These are phyloP conservation scores for Ornithoptera priamus DNA, from an alignment of 2,888 invertebrate species.

Conservation along the genomic window DNA sequence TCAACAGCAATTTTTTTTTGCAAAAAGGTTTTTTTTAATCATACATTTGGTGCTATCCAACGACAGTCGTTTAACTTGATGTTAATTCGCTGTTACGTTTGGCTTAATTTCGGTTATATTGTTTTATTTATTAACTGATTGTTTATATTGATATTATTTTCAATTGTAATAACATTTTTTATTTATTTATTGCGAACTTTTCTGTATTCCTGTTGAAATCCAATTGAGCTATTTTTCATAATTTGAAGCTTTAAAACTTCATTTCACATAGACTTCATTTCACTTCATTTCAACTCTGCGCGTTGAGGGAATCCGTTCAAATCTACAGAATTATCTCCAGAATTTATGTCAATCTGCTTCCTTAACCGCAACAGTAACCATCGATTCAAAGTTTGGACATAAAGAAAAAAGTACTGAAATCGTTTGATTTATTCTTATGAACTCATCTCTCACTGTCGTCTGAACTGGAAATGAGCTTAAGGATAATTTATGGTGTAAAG, in stretches of 20 bases:
- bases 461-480: not conserved
- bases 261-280: not conserved
- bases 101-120: too few species aligned
- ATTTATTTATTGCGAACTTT: not conserved
- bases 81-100: not conserved
- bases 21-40: not conserved
- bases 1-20: not conserved
- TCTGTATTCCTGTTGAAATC: not conserved
- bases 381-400: not conserved
- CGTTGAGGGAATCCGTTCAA: not conserved
- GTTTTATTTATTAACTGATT: too few species aligned
- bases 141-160: too few species aligned
- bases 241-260: not conserved
- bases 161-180: not conserved
- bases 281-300: not conserved
- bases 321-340: constrained; percentile 1
- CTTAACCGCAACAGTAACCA: not conserved
- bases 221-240: not conserved
- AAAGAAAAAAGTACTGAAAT: not conserved
- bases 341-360: not conserved
- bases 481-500: not conserved
- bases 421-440: not conserved
- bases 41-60: not conserved
- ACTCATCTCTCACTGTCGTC: not conserved
- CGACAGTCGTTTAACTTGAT: not conserved